These are phyloP conservation scores for Mesorhabditis spiculigera DNA, from an alignment of 2,888 invertebrate genomes.

Conservation along the genomic window DNA sequence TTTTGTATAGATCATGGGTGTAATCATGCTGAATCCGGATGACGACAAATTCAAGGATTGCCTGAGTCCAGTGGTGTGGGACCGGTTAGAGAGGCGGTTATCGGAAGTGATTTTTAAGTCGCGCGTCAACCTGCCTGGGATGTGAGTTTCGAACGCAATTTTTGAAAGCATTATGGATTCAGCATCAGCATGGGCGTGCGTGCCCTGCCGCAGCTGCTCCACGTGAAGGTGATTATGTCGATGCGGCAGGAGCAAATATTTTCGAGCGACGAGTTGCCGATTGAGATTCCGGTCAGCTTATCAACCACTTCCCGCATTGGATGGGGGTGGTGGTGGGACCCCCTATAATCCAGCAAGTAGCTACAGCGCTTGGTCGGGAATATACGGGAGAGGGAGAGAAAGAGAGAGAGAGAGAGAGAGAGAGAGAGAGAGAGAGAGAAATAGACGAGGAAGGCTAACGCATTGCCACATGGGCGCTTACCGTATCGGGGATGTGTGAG, in stretches of 20 bases:
- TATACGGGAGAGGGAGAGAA: too few relatives aligned
- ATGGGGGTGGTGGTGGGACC: neutral
- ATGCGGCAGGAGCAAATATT: constrained; percentile 74
- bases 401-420: too few relatives aligned
- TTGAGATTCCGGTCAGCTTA: constrained; percentile 58
- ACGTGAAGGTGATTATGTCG: constrained; percentile 66
- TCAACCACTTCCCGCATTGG: neutral
- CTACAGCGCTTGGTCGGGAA: too few relatives aligned
- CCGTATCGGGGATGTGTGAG: too few relatives aligned
- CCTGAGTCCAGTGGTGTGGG: constrained; percentile 13
- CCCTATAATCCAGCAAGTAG: too few relatives aligned
- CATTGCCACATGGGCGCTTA: too few relatives aligned
- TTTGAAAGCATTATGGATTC: constrained; percentile 27
- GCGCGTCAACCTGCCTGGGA: constrained; percentile 23
- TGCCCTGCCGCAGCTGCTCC: constrained; percentile 87
- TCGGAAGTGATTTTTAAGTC: constrained; percentile 29
- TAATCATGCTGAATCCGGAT: neutral
- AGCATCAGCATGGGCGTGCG: constrained; percentile 86
- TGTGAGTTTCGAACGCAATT: constrained; percentile 25
- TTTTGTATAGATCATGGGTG: neutral
- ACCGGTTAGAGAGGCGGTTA: constrained; percentile 27
- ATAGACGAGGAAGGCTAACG: too few relatives aligned
- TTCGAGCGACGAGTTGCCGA: constrained; percentile 89
- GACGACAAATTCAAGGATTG: neutral
- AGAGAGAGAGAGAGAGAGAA: too few relatives aligned